Evolutionary conservation across 2,888 invertebrate genomes (phyloP), one percentile per base, ranked within the genome.

Genomic region (Epiblema foenella): DNA sequence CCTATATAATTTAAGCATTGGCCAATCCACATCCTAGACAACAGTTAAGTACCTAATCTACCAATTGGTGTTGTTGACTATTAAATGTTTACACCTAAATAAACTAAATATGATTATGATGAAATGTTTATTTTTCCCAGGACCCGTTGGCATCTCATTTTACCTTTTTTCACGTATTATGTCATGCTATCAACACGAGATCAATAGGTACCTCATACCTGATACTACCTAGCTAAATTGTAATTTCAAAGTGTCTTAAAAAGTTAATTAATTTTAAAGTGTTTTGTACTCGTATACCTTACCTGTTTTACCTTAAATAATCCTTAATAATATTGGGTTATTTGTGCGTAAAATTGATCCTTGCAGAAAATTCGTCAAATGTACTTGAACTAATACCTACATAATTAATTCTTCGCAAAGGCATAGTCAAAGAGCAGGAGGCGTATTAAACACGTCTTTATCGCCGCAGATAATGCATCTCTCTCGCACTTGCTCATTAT

Each of bases 331-430:
- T 29, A 4, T 17, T 62, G 17, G 24, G 46, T 62, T 49, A 46
- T n/a, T 62, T 29, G 49, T 17, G 20, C 11, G 42, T 24, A 7
- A 62, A 29, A 33, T 49, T 18, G 0, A 11, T 51, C 29, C 11
- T 29, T 15, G 24, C 11, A 60, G 49, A 29, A 49, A 11, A 62
- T 62, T 49, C 17, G 24, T 62, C 11, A 58, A 18, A 58, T 3
- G 59, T 15, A 60, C 24, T 15, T 46, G 1, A 15, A 9, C 24
- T 2, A 33, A 56, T 17, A 18, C 15, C 29, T 69, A 57, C 69
- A 69, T 69, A 57, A 69, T 69, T 69, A 37, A 69, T 63, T 37
- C 2, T 42, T 69, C 49, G 42, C n/a, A 42, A 42, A 17, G 24
- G 29, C 8, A 42, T 67, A 67, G 58, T 58, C 58, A 20, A 67